Base-by-base conservation (phyloP, 2,113 vertebrate genomes). In the Tachuris rubrigastra region DNA sequence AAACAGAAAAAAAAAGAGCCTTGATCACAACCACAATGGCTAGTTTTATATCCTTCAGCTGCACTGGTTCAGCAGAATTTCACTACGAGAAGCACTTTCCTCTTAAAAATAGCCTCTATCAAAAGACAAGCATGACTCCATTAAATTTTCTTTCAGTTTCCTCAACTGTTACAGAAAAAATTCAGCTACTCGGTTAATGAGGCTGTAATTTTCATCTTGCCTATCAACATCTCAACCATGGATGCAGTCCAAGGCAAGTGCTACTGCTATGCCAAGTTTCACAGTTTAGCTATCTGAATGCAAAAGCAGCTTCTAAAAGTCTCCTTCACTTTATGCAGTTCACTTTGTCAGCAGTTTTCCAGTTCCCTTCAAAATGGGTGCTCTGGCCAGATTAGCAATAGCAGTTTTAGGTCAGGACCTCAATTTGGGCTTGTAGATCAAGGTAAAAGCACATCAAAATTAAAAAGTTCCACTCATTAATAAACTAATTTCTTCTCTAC, bases 151-250 rank as follows among this genome's bases (percentile, higher is more conserved):
- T 86, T 93, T 83, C 78, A 66, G 63, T 88, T 88, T 92, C 72
- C 47, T 90, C 72, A 91, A 86, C 74, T 76, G 39, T 69, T 71
- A 85, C 2, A 77, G 75, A 58, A 90, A 89, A 94, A 80, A 13
- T 1, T 56, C 74, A 93, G 63, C 67, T 76, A 79, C 87, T 94
- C 46, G n/a, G 52, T 91, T 94, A 95, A 96, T 74, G 74, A 96
- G 75, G 42, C 82, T 85, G 46, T 75, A 95, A 96, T 80, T 87
- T 85, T 87, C 91, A 87, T 90, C 79, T 74, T 95, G 87, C 82
- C 87, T 93, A 95, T 82, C 46, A 94, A 88, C 58, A 90, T 80
- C 67, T 94, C 82, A 91, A 60, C 30, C 35, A 30, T 88, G 79
- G 85, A 94, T n/a, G 22, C 31, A 77, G 30, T 90, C 90, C 90